Evolutionary conservation across 2,113 vertebrate genomes (phyloP).

Genomic region (Ameiurus melas): DNA sequence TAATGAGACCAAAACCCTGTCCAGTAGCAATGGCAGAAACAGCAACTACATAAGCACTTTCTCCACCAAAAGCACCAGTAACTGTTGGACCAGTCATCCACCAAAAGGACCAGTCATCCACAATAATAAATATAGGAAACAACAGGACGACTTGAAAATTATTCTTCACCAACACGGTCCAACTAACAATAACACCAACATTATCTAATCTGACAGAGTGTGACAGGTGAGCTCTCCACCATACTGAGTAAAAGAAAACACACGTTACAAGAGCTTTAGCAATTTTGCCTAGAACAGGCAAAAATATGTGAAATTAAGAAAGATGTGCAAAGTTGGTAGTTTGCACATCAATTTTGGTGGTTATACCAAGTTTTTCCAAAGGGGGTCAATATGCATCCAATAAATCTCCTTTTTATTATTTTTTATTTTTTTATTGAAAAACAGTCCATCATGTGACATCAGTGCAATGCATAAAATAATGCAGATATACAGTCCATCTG

Average conservation of each 20-base stretch:
- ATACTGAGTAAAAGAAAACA: too few relatives aligned
- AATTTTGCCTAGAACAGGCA: neutral
- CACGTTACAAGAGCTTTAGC: neutral
- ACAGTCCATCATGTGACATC: neutral
- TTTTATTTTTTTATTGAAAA: too few relatives aligned
- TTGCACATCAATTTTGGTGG: neutral
- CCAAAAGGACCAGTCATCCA: neutral
- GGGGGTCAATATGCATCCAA: neutral
- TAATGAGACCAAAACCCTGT: neutral
- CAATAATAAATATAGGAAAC: neutral
- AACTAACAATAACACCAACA: neutral
- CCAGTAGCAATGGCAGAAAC: neutral
- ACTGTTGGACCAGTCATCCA: neutral
- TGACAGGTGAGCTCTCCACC: too few relatives aligned
- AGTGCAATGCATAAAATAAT: neutral
- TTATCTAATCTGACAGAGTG: neutral
- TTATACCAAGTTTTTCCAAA: neutral
- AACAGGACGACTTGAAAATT: neutral
- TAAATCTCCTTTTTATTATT: too few relatives aligned
- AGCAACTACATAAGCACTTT: neutral
- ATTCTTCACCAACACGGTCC: neutral
- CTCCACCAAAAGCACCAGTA: neutral
- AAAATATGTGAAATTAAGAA: neutral
- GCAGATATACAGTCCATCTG: neutral
- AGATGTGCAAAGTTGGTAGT: neutral